These are phyloP conservation scores for Meles meles DNA, from an alignment of 2,113 vertebrate genomes.

Conservation along the genomic window DNA sequence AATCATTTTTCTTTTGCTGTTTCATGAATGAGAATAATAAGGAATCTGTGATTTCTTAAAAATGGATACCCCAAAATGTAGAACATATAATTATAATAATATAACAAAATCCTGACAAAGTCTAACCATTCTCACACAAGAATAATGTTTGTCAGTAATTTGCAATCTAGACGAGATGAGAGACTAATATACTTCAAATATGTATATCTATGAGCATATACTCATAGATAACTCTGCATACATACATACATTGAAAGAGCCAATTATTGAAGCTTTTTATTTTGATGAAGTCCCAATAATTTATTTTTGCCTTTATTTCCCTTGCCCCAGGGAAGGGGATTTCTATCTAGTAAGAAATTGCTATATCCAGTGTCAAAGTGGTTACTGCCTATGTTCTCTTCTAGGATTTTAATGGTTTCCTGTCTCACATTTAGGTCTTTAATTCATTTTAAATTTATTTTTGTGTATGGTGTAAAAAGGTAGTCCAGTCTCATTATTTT, in stretches of 20 bases:
- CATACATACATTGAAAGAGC: not conserved
- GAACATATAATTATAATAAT: not conserved
- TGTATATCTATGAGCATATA: not conserved
- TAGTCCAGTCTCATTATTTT: too few relatives aligned
- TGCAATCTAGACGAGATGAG: not conserved
- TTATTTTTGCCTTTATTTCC: not conserved
- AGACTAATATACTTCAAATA: not conserved
- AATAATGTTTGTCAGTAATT: not conserved
- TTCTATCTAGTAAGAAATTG: too few relatives aligned
- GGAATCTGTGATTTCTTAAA: not conserved
- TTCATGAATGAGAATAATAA: not conserved
- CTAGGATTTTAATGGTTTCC: too few relatives aligned
- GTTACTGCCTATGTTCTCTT: too few relatives aligned
- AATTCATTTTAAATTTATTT: too few relatives aligned
- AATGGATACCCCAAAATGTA: not conserved
- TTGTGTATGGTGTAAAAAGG: too few relatives aligned
- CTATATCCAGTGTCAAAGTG: too few relatives aligned
- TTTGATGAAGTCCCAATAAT: not conserved
- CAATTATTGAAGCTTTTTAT: not conserved
- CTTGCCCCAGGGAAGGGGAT: too few relatives aligned
- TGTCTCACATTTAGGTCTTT: too few relatives aligned
- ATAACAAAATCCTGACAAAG: not conserved
- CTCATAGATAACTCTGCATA: rapidly evolving
- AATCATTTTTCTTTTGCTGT: not conserved
- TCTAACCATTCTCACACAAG: not conserved